Conservation (phyloP, 2,113 vertebrate species). For the Cephalopholis sonnerati region DNA sequence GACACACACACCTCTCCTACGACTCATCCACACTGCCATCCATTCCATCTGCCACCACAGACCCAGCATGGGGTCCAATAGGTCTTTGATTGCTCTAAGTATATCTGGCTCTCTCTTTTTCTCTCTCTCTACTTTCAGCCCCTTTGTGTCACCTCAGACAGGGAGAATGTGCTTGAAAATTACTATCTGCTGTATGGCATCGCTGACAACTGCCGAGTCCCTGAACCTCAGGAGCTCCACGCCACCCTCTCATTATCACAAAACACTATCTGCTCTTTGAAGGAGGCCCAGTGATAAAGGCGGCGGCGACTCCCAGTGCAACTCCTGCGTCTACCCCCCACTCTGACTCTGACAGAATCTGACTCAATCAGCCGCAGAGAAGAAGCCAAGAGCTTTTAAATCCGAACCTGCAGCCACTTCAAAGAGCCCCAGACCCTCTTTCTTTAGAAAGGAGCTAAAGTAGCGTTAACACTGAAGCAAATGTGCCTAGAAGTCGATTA, state of each 20-base stretch:
- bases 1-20: neutral
- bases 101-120: slow-evolving; percentile 21
- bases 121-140: slow-evolving; percentile 14
- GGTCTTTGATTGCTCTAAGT: slow-evolving; percentile 52
- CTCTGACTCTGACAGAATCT: slow-evolving; percentile 33
- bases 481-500: slow-evolving; percentile 77
- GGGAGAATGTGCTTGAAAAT: slow-evolving; percentile 48
- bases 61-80: slow-evolving; percentile 41
- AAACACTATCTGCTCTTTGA: slow-evolving; percentile 58
- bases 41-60: slow-evolving; percentile 16
- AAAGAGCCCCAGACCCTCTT: slow-evolving; percentile 47
- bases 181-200: slow-evolving; percentile 43
- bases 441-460: slow-evolving; percentile 62
- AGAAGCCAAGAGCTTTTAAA: slow-evolving; percentile 48
- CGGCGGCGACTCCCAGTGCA: slow-evolving; percentile 1
- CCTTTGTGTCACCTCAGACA: slow-evolving; percentile 52
- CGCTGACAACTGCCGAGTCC: slow-evolving; percentile 25
- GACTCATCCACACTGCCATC: slow-evolving; percentile 8
- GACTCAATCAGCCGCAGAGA: slow-evolving; percentile 48
- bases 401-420: slow-evolving; percentile 63
- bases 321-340: slow-evolving; percentile 28
- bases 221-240: slow-evolving; percentile 30
- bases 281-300: slow-evolving; percentile 47
- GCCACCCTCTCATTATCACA: slow-evolving; percentile 61
- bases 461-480: slow-evolving; percentile 64